Base-by-base conservation (phyloP, 2,113 vertebrate genomes). In the Pardalotus punctatus region DNA sequence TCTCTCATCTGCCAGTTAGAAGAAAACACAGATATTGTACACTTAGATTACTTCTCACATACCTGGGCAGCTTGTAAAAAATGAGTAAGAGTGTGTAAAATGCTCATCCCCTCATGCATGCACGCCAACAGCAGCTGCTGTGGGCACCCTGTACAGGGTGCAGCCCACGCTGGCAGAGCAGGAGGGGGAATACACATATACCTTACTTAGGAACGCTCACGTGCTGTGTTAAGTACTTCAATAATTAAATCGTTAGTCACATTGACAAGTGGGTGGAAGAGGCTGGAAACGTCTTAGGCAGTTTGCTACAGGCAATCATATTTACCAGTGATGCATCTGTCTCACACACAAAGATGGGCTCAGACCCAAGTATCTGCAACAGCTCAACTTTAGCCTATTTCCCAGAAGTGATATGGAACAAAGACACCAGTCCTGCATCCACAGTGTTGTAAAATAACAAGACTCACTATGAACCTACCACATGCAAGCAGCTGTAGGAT, bases 181-280 rank as follows among this genome's bases (percentile, higher is more conserved):
- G 54, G 87, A 87, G 58, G 43, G 10, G 47, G 43, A 82, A 58
- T 11, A 21, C 25, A 2, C 45, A 66, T 67, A 35, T 23, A 60
- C 47, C 87, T 81, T 58, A 60, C 66, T 81, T 25, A 86, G 69
- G 81, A 95, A 93, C 35, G 53, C 57, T 97, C 88, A 94, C 38
- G 19, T 35, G 11, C 72, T 51, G 71, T 22, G 74, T 33, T 88
- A 78, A 96, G 60, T 29, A 33, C 60, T 45, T 62, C 10, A 61
- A 69, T 95, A 93, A 96, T 93, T 94, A 78, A 80, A 94, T 91
- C 51, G 19, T 95, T 96, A 94, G 86, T 96, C 94, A 94, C 91
- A 85, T 58, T 81, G 89, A 67, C 76, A 90, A 69, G 93, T 97
- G 88, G 90, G 93, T 93, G 91, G 93, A 91, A 94, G 92, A 78